Percentiles rank a stretch among this genome's conserved stretches.
Evolutionary conservation across 2,888 invertebrate genomes (phyloP).

Genomic region (Tridacna gigas): DNA sequence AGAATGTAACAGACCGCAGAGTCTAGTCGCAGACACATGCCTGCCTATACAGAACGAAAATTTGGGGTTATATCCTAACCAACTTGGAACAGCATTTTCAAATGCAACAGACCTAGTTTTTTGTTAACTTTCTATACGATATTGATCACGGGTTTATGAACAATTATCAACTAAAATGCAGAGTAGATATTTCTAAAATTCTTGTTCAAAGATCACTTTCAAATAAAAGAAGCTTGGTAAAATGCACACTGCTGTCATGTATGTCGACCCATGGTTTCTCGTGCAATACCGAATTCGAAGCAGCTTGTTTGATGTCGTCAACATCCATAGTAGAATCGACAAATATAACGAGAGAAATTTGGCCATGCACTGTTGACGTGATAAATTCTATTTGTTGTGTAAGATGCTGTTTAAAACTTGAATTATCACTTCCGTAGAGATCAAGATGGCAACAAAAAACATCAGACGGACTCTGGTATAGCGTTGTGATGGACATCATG

Average conservation of each 20-base stretch:
- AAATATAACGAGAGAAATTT: conserved; percentile 7
- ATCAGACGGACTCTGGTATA: not conserved
- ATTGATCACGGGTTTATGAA: too few species aligned
- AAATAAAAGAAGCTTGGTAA: not conserved
- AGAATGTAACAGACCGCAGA: not conserved
- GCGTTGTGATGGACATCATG: not conserved
- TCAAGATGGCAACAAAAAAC: conserved; percentile 16
- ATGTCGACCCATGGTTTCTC: not conserved
- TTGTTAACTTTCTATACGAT: too few species aligned
- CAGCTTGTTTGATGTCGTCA: not conserved
- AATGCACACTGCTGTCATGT: not conserved
- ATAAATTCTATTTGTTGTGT: not conserved
- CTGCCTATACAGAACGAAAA: too few species aligned
- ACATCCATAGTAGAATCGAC: not conserved
- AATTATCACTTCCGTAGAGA: conserved; percentile 7
- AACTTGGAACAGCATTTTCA: not conserved
- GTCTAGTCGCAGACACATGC: too few species aligned
- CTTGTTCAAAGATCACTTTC: not conserved
- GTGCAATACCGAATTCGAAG: not conserved
- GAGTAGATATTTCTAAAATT: too few species aligned
- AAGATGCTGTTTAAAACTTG: conserved; percentile 17
- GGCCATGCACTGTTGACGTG: not conserved
- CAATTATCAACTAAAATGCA: too few species aligned
- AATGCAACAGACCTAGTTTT: not conserved
- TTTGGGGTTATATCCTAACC: not conserved